Percentiles rank a stretch among this genome's conserved stretches.
Evolutionary conservation across 2,797 vertebrate species (phyloP).

Genomic region (Xiphophorus birchmanni): DNA sequence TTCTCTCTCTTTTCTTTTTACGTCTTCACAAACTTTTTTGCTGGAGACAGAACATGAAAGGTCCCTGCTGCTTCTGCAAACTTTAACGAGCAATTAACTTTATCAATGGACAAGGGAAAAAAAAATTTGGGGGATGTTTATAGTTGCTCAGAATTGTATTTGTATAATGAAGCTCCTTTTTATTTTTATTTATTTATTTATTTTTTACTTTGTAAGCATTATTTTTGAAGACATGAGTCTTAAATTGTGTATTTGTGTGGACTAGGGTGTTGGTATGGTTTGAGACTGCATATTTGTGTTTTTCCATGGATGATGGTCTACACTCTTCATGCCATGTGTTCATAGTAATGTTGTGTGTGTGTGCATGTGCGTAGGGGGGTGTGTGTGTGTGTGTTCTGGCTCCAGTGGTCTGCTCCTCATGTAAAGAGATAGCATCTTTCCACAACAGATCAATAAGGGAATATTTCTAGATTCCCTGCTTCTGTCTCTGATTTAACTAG

Average conservation of each 20-base stretch:
- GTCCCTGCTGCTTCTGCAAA: conserved; percentile 56
- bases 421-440: conserved; percentile 76
- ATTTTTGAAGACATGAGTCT: conserved; percentile 33
- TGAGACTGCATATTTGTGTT: conserved; percentile 35
- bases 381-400: conserved; percentile 55
- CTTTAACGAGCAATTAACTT: conserved; percentile 72
- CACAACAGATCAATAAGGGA: conserved; percentile 78
- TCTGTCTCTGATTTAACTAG: conserved; percentile 56
- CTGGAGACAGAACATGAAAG: conserved; percentile 56
- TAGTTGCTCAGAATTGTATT: conserved; percentile 48
- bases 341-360: conserved; percentile 43
- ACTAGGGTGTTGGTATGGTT: conserved; percentile 15
- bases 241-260: conserved; percentile 22
- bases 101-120: conserved; percentile 68
- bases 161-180: conserved; percentile 42
- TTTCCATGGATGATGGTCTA: conserved; percentile 42
- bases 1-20: background rate
- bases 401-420: conserved; percentile 75
- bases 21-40: conserved; percentile 37
- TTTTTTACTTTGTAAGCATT: conserved; percentile 37
- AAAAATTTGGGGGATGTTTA: conserved; percentile 18
- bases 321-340: conserved; percentile 50
- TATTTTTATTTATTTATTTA: background rate
- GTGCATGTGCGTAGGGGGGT: conserved; percentile 20
- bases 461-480: conserved; percentile 70